Base-by-base conservation (phyloP, 2,888 invertebrate genomes). In the Drosophila eohydei region DNA sequence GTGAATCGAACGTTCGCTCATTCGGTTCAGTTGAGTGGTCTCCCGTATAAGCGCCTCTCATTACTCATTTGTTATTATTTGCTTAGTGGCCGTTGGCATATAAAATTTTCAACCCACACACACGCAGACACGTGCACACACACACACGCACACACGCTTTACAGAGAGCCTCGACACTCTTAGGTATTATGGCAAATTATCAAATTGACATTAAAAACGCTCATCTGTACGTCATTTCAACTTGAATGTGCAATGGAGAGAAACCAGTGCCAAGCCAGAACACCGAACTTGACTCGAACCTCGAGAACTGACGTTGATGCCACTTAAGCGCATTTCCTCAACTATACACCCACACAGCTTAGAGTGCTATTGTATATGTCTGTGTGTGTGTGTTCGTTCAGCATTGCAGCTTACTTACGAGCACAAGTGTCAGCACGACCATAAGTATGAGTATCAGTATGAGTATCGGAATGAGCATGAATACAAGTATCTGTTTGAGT, bases 41-140 rank as follows among this genome's bases (percentile, higher is more conserved):
- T 48, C 21, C 57, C 62, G 41, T 67, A 54, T 67, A 65, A 64
- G 30, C 61, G 70, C 48, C 54, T 71, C 80, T 64, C 67, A 84
- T 81, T 81, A 80, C 86, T 83, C 70, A 87, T 78, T 64, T 62
- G 60, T 66, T 70, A 74, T 83, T 81, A 78, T 83, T 74, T 83
- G 81, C 78, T 71, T 66, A 78, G 51, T 65, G 64, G 75, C 55
- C 61, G 52, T 67, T 72, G 73, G 40, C 62, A 58, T 43, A 77
- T 51, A 57, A 59, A 64, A 52, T 51, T 32, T 14, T 34, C 34
- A 63, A 34, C 34, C 59, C 11, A 51, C 51, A 46, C 50, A 50
- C 30, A 48, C 32, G 26, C 34, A 9, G 5, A 43, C 43, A 3
- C 11, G 9, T 11, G 11, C 9, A 44, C 41, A 50, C 14, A 44